phyloP scores from a whole-genome alignment of 2,113 vertebrate genomes.

The Oreochromis spilurus region DNA sequence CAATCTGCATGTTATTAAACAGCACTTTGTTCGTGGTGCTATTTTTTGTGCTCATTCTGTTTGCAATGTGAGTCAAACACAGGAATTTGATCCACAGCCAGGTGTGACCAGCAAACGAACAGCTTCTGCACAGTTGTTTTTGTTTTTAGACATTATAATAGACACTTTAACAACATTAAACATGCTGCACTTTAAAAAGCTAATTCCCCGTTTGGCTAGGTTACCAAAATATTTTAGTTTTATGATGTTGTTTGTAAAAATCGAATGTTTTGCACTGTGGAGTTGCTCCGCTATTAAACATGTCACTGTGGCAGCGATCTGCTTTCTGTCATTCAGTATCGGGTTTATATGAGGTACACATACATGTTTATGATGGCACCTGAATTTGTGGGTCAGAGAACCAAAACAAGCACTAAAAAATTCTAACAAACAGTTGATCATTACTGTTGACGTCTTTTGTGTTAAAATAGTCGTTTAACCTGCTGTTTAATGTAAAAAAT shows the following conservation, averaged over 20 bases:
- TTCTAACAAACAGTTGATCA: neutral
- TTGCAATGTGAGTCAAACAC: neutral
- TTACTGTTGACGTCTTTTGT: neutral
- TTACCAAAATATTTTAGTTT: neutral
- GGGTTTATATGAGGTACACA: neutral
- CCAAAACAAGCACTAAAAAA: neutral
- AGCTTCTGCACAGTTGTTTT: neutral
- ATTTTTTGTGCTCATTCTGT: neutral
- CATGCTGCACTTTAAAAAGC: neutral
- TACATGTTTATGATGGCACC: neutral
- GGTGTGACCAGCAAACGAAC: neutral
- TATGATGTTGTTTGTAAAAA: neutral
- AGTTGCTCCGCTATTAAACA: neutral
- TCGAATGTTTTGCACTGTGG: neutral
- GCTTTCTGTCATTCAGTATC: neutral
- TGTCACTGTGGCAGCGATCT: neutral
- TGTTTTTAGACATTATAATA: fast-evolving
- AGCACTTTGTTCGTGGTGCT: neutral
- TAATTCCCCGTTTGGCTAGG: neutral
- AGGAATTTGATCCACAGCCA: neutral
- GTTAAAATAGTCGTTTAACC: neutral
- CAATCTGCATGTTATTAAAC: neutral
- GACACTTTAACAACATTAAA: neutral
- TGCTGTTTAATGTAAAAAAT: neutral
- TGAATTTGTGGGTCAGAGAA: neutral